phyloP scores from a whole-genome alignment of 2,113 vertebrate species.

The Tenrec ecaudatus region DNA sequence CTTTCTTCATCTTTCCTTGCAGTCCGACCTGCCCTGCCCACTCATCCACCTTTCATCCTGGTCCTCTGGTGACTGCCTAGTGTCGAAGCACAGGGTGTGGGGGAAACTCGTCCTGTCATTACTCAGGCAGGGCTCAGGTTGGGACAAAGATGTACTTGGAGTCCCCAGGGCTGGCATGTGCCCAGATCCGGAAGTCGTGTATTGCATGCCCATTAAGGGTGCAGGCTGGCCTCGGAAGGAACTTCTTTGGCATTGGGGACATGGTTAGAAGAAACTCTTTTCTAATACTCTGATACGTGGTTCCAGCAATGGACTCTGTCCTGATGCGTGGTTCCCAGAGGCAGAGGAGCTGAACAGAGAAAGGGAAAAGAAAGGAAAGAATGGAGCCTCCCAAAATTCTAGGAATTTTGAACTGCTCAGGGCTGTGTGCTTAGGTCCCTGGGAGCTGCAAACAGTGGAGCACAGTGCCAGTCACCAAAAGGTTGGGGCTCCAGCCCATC shows the following conservation, averaged over 20 bases:
- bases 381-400: neutral
- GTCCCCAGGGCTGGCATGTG: neutral
- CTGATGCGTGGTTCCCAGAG: neutral
- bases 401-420: neutral
- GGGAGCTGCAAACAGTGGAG: neutral
- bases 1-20: conserved; percentile 34
- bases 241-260: neutral
- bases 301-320: neutral
- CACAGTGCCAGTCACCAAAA: neutral
- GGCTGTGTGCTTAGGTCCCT: no score
- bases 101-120: conserved; percentile 46
- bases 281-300: neutral
- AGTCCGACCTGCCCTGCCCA: conserved; percentile 16
- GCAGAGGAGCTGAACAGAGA: neutral
- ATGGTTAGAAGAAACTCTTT: neutral
- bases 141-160: conserved; percentile 9
- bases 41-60: neutral
- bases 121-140: conserved; percentile 5
- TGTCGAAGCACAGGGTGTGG: conserved; percentile 53
- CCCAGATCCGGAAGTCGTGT: neutral
- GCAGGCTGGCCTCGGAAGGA: neutral
- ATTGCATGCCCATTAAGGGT: neutral
- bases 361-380: neutral
- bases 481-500: neutral
- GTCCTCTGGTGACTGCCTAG: neutral